Evolutionary conservation across 2,888 invertebrate genomes (phyloP).

Genomic region (Monochamus alternatus): DNA sequence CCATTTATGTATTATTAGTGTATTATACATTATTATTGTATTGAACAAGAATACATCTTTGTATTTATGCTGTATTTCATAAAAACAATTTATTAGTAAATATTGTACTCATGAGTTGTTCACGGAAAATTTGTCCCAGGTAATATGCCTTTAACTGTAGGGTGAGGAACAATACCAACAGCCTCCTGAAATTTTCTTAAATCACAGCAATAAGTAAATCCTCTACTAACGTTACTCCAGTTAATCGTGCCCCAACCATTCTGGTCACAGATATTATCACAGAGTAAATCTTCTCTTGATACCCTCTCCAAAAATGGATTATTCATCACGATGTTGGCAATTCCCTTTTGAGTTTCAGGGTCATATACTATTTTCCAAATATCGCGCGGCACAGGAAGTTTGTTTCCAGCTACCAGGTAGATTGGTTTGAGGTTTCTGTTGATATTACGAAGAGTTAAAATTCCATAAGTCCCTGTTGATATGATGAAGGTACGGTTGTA

Average conservation of each 20-base stretch:
- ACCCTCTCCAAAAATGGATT: slow-evolving; percentile 68
- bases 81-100: too few species aligned
- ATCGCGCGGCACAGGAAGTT: slow-evolving; percentile 70
- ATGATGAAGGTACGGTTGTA: slow-evolving; percentile 67
- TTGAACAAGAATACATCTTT: too few species aligned
- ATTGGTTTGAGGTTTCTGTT: slow-evolving; percentile 63
- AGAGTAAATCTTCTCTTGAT: slow-evolving; percentile 58
- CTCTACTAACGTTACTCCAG: slow-evolving; percentile 61
- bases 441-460: slow-evolving; percentile 68
- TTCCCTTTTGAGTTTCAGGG: slow-evolving; percentile 65
- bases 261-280: slow-evolving; percentile 66
- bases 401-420: slow-evolving; percentile 65
- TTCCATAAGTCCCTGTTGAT: slow-evolving; percentile 70
- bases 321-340: slow-evolving; percentile 73
- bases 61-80: too few species aligned
- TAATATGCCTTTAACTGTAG: slow-evolving; percentile 55
- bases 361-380: slow-evolving; percentile 72
- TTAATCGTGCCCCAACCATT: slow-evolving; percentile 63
- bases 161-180: slow-evolving; percentile 49
- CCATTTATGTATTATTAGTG: too few species aligned
- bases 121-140: neutral
- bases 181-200: slow-evolving; percentile 60
- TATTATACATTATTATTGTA: too few species aligned
- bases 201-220: slow-evolving; percentile 70
- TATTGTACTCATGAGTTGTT: too few species aligned